These are phyloP conservation scores for Hemiprocne comata DNA, from an alignment of 2,113 vertebrate genomes.

Conservation along the genomic window DNA sequence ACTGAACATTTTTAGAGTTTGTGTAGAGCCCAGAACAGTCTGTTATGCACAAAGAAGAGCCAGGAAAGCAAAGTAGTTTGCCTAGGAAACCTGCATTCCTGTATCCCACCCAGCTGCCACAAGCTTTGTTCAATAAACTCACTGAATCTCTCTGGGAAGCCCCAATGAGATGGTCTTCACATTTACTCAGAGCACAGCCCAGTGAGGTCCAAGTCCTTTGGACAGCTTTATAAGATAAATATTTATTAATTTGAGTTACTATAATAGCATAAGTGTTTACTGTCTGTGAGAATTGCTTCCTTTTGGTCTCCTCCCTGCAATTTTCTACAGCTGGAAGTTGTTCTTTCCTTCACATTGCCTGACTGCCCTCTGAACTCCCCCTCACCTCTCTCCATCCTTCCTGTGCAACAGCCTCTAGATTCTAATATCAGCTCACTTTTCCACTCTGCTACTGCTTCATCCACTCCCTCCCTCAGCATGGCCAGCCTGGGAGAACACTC, in stretches of 20 bases:
- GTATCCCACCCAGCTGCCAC: neutral
- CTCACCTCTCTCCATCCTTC: conserved; percentile 50
- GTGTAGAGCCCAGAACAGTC: neutral
- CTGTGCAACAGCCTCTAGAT: neutral
- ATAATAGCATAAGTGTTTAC: conserved; percentile 19
- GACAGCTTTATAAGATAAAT: conserved; percentile 38
- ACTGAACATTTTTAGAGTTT: neutral
- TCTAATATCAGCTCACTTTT: neutral
- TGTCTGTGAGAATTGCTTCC: conserved; percentile 43
- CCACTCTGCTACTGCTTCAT: neutral
- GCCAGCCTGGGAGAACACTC: neutral
- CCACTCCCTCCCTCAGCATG: neutral
- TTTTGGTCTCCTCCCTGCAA: conserved; percentile 43
- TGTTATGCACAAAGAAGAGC: neutral
- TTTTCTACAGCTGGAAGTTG: conserved; percentile 58
- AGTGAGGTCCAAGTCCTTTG: neutral
- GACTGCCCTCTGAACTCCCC: conserved; percentile 32
- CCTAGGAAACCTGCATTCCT: neutral
- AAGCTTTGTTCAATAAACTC: neutral
- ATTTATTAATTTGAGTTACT: conserved; percentile 39
- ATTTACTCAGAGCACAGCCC: neutral
- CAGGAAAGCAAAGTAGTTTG: neutral
- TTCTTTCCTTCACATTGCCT: conserved; percentile 44
- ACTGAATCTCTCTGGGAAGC: neutral
- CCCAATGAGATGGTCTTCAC: neutral